A percentile compares a stretch with the other conserved stretches of the same genome.
Evolutionary conservation across 1,140 invertebrate species (phyloP).

Genomic region (Drosophila trapezifrons): DNA sequence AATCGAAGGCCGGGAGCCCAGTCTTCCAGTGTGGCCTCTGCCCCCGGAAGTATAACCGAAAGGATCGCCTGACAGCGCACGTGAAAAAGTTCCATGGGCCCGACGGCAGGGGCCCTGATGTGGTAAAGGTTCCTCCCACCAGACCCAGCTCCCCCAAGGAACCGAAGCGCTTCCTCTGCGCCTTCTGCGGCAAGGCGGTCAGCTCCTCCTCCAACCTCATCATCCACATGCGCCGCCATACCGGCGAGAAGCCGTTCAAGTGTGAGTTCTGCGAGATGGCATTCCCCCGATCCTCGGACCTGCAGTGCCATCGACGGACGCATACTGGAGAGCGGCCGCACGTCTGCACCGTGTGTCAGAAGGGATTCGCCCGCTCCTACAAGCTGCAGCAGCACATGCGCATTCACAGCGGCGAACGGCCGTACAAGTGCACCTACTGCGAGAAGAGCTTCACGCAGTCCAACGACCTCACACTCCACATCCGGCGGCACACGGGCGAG

Average conservation of each 20-base stretch:
- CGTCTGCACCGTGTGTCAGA: constrained; percentile 85
- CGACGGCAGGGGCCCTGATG: neutral
- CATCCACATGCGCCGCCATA: constrained; percentile 87
- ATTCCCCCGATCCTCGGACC: constrained; percentile 79
- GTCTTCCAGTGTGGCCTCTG: constrained; percentile 85
- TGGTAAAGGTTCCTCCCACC: constrained; percentile 1
- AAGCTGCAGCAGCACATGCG: constrained; percentile 87
- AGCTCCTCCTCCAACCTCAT: constrained; percentile 86
- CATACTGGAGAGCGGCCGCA: constrained; percentile 87
- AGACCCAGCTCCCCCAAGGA: constrained; percentile 41
- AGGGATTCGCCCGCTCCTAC: constrained; percentile 85
- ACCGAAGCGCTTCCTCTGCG: constrained; percentile 84
- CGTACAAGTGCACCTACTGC: constrained; percentile 86
- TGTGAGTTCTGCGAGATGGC: constrained; percentile 80
- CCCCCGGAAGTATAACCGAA: constrained; percentile 85
- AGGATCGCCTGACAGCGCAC: constrained; percentile 81
- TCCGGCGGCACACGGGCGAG: constrained; percentile 86
- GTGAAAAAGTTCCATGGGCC: constrained; percentile 66
- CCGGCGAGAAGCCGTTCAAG: constrained; percentile 84
- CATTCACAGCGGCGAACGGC: constrained; percentile 86
- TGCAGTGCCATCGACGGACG: constrained; percentile 85
- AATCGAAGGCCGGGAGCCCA: constrained; percentile 67
- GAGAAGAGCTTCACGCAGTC: constrained; percentile 87
- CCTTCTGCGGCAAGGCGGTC: constrained; percentile 86
- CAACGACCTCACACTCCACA: constrained; percentile 86